Percentiles rank a stretch among this genome's conserved stretches.
These are phyloP conservation scores for Limanda limanda DNA, from an alignment of 2,113 vertebrate species.

Conservation along the genomic window DNA sequence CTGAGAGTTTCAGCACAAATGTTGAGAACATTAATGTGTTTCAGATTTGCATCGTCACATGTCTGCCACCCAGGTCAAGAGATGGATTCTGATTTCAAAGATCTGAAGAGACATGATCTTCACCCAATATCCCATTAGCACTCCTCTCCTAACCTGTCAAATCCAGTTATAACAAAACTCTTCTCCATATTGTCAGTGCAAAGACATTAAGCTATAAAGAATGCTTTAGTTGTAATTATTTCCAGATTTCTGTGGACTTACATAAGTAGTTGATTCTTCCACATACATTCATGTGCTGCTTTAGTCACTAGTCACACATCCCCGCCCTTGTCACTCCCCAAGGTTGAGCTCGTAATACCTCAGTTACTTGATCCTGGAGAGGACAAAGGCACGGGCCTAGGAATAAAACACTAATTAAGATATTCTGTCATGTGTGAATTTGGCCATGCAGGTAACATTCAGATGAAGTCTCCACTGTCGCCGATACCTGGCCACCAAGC, in stretches of 20 bases:
- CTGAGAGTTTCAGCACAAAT: conserved; percentile 7
- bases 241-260: not conserved
- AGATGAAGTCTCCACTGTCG: conserved; percentile 45
- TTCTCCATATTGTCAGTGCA: not conserved
- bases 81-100: conserved; percentile 30
- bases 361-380: conserved; percentile 49
- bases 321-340: conserved; percentile 9
- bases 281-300: conserved; percentile 30
- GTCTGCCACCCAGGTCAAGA: conserved; percentile 26
- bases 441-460: conserved; percentile 47
- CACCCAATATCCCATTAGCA: not conserved
- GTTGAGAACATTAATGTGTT: conserved; percentile 24
- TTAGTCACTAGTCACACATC: not conserved
- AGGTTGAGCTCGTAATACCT: conserved; percentile 49
- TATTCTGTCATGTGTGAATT: conserved; percentile 61
- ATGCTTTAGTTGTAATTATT: not conserved
- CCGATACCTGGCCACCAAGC: not conserved
- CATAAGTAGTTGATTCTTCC: conserved; percentile 19
- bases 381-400: conserved; percentile 30
- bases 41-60: conserved; percentile 16
- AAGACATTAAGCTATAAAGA: not conserved
- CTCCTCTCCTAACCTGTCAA: not conserved
- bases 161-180: not conserved
- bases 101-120: conserved; percentile 5
- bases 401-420: conserved; percentile 71